phyloP scores from a whole-genome alignment of 2,888 invertebrate genomes.

The Sussaba pulchella region DNA sequence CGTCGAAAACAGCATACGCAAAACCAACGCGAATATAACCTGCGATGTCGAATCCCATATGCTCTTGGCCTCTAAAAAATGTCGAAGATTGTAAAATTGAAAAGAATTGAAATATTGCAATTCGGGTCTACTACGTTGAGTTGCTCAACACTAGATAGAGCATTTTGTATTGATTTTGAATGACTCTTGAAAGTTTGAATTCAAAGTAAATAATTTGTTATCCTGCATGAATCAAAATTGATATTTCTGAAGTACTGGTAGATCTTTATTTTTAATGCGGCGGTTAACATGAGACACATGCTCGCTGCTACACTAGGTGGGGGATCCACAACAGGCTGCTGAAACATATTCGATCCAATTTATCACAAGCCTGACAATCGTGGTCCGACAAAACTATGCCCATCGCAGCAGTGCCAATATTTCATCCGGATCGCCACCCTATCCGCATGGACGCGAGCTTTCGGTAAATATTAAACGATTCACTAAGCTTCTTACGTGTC shows the following conservation, averaged over 20 bases:
- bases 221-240: too few species aligned
- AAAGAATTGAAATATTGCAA: background rate
- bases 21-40: constrained; percentile 31
- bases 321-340: background rate
- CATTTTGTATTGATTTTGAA: background rate
- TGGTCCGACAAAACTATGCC: background rate
- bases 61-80: background rate
- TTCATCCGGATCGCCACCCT: constrained; percentile 30
- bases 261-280: too few species aligned
- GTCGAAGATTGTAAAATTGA: background rate
- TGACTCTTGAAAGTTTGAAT: background rate
- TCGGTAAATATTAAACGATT: constrained; percentile 58
- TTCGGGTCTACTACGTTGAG: too few species aligned
- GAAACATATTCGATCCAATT: background rate
- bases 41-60: background rate
- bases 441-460: background rate
- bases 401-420: constrained; percentile 13
- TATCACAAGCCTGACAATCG: constrained; percentile 8
- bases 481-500: constrained; percentile 46
- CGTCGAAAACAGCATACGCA: background rate
- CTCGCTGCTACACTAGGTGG: too few species aligned
- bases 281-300: too few species aligned
- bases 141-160: too few species aligned
- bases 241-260: too few species aligned
- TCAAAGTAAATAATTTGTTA: background rate